Percentiles rank a stretch among this genome's conserved stretches.
Conservation (phyloP, 2,113 vertebrate genomes). For the Ciconia boyciana region DNA sequence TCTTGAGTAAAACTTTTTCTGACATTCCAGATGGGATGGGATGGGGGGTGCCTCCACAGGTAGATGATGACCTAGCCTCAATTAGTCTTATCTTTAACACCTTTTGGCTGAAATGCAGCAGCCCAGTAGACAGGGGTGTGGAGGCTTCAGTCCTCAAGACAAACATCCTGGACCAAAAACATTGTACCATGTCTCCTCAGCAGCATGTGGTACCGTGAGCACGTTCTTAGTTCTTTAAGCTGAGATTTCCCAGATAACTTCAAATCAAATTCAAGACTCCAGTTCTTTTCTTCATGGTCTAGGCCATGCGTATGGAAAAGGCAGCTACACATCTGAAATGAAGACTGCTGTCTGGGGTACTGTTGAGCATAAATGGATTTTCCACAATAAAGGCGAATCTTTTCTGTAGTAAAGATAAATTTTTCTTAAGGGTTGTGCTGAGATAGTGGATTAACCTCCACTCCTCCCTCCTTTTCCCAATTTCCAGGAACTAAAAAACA, state of each 20-base stretch:
- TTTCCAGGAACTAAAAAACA: neutral
- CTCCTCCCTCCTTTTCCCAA: neutral
- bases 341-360: neutral
- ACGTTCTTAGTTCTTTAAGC: neutral
- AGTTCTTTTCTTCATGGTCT: neutral
- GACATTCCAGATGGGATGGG: accelerated
- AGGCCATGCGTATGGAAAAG: neutral
- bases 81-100: neutral
- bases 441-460: neutral
- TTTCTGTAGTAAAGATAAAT: neutral
- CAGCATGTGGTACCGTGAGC: neutral
- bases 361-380: neutral
- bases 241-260: neutral
- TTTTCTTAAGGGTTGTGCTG: neutral
- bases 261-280: neutral
- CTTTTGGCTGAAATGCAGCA: neutral
- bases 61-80: neutral
- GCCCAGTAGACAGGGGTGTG: too few relatives aligned
- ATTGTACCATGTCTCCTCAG: neutral
- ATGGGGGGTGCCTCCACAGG: neutral
- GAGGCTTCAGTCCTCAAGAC: neutral
- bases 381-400: neutral
- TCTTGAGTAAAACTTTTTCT: neutral
- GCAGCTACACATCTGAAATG: neutral
- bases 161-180: neutral